Base-by-base conservation (phyloP, 2,113 vertebrate genomes). In the Amphiprion ocellaris region DNA sequence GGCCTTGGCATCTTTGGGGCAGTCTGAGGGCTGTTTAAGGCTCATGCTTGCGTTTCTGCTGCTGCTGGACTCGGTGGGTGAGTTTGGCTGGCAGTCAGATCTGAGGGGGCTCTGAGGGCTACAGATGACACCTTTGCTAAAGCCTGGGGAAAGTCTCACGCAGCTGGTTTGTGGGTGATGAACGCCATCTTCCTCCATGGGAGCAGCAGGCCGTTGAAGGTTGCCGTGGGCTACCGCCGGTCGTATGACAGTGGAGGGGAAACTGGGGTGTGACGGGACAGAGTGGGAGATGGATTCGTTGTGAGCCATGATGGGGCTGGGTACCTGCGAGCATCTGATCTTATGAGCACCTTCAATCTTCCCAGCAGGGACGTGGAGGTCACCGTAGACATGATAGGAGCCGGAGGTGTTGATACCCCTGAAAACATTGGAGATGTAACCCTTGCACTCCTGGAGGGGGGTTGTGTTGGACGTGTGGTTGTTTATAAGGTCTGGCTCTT, bases 61-160 rank as follows among this genome's bases (percentile, higher is more conserved):
- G 94, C 98, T 97, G 92, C 97, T 97, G 84, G 98, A 99, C 91
- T 99, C 98, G 0, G 97, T 98, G 16, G 98, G 98, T 0, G 98
- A 99, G 91, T 99, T 99, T 76, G 98, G 98, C 81, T 99, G 98
- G 87, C 98, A 98, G 94, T 99, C 98, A 0, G 98, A 99, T 75
- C 97, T 95, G 74, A 97, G 96, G 0, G 98, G 98, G 86, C 97
- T 99, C 77, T 96, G 96, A 0, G 97, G 98, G 73, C 96, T 98
- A 33, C 96, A 94, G 7, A 92, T 96, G 82, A 96, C 97, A 84
- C 96, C 93, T 92, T 92, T 84, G 80, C 87, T 91, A 23, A 95
- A 96, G 62, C 90, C 82, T 87, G 94, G 82, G 91, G 95, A 0
- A 85, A 93, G 85, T 79, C 83, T 93, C 82, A 91, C 93, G 93